Evolutionary conservation across 1,140 invertebrate species (phyloP).

Genomic region (Solenopsis invicta): DNA sequence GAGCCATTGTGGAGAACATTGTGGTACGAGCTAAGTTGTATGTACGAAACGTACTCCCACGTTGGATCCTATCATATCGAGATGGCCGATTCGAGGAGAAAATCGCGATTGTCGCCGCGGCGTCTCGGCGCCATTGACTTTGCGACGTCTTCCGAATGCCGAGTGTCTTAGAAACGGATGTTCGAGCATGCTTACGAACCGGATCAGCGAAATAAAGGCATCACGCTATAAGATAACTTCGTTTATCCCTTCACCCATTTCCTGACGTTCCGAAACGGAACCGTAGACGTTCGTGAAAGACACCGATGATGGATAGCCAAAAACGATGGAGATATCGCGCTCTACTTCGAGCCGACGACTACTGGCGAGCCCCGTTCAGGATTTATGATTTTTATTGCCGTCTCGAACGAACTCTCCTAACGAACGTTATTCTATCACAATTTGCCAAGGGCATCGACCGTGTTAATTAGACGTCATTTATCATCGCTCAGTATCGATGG

Average conservation of each 20-base stretch:
- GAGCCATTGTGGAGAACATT: background rate
- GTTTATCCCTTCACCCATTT: background rate
- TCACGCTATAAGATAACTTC: constrained; percentile 9
- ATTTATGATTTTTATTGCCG: constrained; percentile 54
- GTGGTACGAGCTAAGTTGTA: background rate
- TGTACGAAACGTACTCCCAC: background rate
- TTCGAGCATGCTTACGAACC: constrained; percentile 33
- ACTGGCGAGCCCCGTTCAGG: background rate
- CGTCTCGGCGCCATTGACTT: constrained; percentile 38
- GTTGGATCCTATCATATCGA: background rate
- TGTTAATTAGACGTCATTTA: constrained; percentile 45
- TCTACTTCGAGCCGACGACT: constrained; percentile 14
- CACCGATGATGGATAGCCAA: constrained; percentile 44
- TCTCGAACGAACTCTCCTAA: background rate
- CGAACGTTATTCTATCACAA: constrained; percentile 36
- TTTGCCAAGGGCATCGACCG: constrained; percentile 35
- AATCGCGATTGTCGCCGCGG: constrained; percentile 32
- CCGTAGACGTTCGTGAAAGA: constrained; percentile 7
- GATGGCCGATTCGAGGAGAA: background rate
- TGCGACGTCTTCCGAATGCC: constrained; percentile 60
- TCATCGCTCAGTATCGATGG: constrained; percentile 24
- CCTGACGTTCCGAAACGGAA: background rate
- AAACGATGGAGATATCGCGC: constrained; percentile 36
- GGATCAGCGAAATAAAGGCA: constrained; percentile 54
- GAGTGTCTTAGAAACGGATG: constrained; percentile 26